These are phyloP conservation scores for Zaprionus camerounensis DNA, from an alignment of 1,140 invertebrate species.

Conservation along the genomic window DNA sequence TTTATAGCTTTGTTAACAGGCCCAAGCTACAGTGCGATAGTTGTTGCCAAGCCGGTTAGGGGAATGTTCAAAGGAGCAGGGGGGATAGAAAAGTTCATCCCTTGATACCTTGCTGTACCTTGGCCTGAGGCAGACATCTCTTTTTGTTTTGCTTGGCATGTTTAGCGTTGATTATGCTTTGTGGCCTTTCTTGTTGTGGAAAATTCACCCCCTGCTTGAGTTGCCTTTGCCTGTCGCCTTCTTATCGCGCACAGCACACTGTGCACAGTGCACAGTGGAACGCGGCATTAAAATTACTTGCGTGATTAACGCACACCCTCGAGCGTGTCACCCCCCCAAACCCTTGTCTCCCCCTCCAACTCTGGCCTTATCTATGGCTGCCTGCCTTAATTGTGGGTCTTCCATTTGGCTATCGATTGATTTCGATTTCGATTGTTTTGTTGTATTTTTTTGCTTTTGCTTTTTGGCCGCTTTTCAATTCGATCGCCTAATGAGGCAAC, in stretches of 20 bases:
- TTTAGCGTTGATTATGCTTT: slow-evolving; percentile 80
- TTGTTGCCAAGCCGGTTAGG: slow-evolving; percentile 8
- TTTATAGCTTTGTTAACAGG: slow-evolving; percentile 81
- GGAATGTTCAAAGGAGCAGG: too few relatives aligned
- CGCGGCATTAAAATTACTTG: slow-evolving; percentile 79
- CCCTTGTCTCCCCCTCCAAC: slow-evolving; percentile 8
- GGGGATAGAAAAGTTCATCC: neutral
- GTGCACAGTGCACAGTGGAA: slow-evolving; percentile 27
- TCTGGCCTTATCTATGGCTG: slow-evolving; percentile 76
- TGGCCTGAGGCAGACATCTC: slow-evolving; percentile 20
- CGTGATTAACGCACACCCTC: slow-evolving; percentile 80
- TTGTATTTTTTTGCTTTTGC: slow-evolving; percentile 13
- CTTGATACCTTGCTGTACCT: neutral
- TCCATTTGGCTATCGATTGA: slow-evolving; percentile 77
- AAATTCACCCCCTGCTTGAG: slow-evolving; percentile 62
- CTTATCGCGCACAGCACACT: slow-evolving; percentile 56
- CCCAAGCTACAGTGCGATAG: slow-evolving; percentile 19
- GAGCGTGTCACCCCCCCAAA: slow-evolving; percentile 44
- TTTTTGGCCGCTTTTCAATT: slow-evolving; percentile 43
- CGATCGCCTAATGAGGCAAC: slow-evolving; percentile 64
- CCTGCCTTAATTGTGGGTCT: slow-evolving; percentile 80
- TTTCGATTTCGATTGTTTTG: slow-evolving; percentile 55
- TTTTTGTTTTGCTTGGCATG: slow-evolving; percentile 77
- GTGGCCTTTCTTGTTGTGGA: slow-evolving; percentile 32
- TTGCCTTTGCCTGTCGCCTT: slow-evolving; percentile 33